These are phyloP conservation scores for Upupa epops DNA, from an alignment of 2,113 vertebrate genomes.

Conservation along the genomic window DNA sequence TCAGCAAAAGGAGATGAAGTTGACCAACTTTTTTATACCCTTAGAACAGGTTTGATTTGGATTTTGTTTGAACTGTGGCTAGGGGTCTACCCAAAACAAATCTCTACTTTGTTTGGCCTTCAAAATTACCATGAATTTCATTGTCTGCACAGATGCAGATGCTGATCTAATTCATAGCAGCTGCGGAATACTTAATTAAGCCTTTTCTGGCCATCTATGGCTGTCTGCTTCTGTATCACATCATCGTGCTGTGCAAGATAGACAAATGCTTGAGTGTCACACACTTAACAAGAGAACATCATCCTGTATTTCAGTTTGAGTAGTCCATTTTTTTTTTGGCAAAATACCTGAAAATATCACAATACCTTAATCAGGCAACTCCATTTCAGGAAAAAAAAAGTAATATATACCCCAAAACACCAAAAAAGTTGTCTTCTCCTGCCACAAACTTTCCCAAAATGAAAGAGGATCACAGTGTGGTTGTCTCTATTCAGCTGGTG, in stretches of 20 bases:
- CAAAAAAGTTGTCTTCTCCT: background rate
- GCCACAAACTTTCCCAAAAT: background rate
- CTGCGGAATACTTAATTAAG: slow-evolving; percentile 55
- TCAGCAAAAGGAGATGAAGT: background rate
- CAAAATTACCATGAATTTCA: slow-evolving; percentile 31
- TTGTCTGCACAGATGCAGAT: slow-evolving; percentile 39
- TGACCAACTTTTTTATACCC: background rate
- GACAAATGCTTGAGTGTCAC: slow-evolving; percentile 62
- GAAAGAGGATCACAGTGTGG: background rate
- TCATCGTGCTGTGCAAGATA: background rate
- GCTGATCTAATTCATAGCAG: slow-evolving; percentile 43
- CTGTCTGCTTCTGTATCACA: slow-evolving; percentile 18
- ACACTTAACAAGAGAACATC: slow-evolving; percentile 18
- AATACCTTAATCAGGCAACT: slow-evolving; percentile 13
- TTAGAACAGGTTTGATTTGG: background rate
- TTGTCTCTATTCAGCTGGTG: background rate
- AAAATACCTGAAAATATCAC: slow-evolving; percentile 17
- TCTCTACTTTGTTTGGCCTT: background rate
- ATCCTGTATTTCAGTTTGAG: background rate
- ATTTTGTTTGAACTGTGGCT: slow-evolving; percentile 37
- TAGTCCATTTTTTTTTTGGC: background rate
- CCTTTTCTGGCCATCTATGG: slow-evolving; percentile 53
- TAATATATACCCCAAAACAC: rapidly evolving
- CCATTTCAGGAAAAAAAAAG: slow-evolving; percentile 40
- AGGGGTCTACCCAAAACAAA: slow-evolving; percentile 34